Conservation (phyloP, 2,888 invertebrate genomes). For the Drosophila austrosaltans region DNA sequence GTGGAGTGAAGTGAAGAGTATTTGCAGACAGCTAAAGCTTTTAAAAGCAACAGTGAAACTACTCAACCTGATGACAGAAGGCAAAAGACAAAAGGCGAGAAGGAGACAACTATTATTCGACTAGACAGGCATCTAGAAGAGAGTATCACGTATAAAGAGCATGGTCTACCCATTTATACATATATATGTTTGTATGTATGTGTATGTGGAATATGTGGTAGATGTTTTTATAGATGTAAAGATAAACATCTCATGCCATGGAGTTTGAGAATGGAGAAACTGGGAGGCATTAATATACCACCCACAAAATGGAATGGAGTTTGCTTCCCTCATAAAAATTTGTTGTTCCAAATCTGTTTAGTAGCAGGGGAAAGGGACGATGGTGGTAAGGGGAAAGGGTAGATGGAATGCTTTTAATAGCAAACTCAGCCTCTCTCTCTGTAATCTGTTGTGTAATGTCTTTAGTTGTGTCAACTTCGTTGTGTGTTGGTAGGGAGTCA, state of each 20-base stretch:
- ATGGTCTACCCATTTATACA: slow-evolving; percentile 22
- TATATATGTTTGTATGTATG: neutral
- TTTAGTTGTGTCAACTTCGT: slow-evolving; percentile 80
- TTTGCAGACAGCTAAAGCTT: slow-evolving; percentile 47
- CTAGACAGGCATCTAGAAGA: slow-evolving; percentile 37
- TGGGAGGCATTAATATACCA: slow-evolving; percentile 62
- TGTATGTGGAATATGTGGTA: slow-evolving; percentile 32
- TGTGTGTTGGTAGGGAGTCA: slow-evolving; percentile 39
- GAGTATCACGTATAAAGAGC: slow-evolving; percentile 51
- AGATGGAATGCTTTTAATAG: slow-evolving; percentile 28
- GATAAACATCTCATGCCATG: slow-evolving; percentile 63
- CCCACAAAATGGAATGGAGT: slow-evolving; percentile 1
- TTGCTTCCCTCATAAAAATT: slow-evolving; percentile 70
- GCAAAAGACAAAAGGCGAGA: slow-evolving; percentile 19
- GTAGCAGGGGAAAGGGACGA: slow-evolving; percentile 49
- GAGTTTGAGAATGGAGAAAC: slow-evolving; percentile 31
- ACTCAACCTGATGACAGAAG: slow-evolving; percentile 39
- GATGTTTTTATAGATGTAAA: slow-evolving; percentile 57
- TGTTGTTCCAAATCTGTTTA: slow-evolving; percentile 76
- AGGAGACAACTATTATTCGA: slow-evolving; percentile 50
- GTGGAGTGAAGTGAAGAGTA: slow-evolving; percentile 36
- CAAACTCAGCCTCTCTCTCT: slow-evolving; percentile 45
- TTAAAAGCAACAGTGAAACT: slow-evolving; percentile 53
- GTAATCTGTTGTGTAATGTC: slow-evolving; percentile 81
- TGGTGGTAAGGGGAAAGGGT: slow-evolving; percentile 62